phyloP scores from a whole-genome alignment of 2,797 vertebrate genomes.

The Schizopygopsis malacanthus region DNA sequence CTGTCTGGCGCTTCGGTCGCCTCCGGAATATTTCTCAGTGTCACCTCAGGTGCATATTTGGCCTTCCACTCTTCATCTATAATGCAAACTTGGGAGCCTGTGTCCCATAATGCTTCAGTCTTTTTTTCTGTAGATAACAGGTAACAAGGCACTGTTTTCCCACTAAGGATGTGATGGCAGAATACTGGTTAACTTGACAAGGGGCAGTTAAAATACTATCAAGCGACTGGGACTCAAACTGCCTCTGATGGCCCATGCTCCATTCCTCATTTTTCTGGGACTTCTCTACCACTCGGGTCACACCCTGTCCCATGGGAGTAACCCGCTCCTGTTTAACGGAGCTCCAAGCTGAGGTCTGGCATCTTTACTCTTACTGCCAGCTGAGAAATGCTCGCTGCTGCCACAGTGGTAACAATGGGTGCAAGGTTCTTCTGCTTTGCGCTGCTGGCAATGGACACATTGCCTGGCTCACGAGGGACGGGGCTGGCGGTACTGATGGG shows the following conservation, averaged over 20 bases:
- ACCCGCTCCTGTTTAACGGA: no score
- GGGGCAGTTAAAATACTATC: neutral
- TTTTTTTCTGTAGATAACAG: neutral
- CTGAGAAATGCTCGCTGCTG: no score
- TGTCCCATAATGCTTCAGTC: neutral
- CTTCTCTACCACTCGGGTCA: no score
- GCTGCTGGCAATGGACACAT: slow-evolving; percentile 31
- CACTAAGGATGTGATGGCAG: neutral
- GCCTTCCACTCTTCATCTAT: no score
- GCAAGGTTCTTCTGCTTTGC: slow-evolving; percentile 14
- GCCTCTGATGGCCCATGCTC: no score
- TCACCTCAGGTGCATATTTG: neutral
- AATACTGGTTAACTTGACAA: no score
- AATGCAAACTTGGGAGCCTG: no score
- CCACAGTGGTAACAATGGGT: slow-evolving; percentile 6
- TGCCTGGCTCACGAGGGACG: neutral
- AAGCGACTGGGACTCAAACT: neutral
- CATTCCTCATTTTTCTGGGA: no score
- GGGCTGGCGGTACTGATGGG: neutral
- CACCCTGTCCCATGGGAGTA: no score
- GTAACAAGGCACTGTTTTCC: neutral
- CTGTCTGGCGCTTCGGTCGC: neutral
- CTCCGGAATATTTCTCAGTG: no score
- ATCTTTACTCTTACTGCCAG: no score
- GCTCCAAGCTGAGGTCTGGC: no score